These are phyloP conservation scores for Heliconius ethilla DNA, from an alignment of 2,888 invertebrate species.

Conservation along the genomic window DNA sequence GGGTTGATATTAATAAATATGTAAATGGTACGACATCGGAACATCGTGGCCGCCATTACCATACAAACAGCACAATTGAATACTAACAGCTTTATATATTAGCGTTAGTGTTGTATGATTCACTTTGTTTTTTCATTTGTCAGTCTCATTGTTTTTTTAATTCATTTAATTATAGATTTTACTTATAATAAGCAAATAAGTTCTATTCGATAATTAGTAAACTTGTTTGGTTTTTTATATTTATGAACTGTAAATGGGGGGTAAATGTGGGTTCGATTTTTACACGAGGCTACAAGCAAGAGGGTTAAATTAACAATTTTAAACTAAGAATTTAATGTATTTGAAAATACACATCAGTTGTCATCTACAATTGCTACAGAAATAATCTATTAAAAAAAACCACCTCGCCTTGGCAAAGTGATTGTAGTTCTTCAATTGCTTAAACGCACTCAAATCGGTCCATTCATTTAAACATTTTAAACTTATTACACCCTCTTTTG, in stretches of 20 bases:
- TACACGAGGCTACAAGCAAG: background rate
- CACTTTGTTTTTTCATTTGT: conserved; percentile 3
- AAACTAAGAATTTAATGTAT: no score
- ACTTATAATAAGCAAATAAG: background rate
- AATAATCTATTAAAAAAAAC: no score
- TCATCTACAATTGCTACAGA: no score
- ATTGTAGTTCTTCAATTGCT: no score
- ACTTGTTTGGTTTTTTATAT: no score
- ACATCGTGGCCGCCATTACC: conserved; percentile 38
- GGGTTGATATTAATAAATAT: conserved; percentile 39
- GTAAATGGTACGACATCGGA: conserved; percentile 36
- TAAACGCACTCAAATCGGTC: no score
- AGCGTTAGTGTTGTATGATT: conserved; percentile 12
- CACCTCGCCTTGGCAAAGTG: no score
- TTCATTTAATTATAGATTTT: background rate
- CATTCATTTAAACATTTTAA: no score
- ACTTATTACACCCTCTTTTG: no score
- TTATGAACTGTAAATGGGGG: background rate
- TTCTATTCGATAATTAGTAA: background rate
- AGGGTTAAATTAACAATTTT: no score
- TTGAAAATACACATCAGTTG: no score
- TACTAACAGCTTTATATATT: conserved; percentile 34
- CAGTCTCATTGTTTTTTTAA: background rate
- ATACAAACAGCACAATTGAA: conserved; percentile 43
- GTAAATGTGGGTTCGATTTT: background rate